Evolutionary conservation across 2,888 invertebrate genomes (phyloP).

Genomic region (Drosophila buzzatii): DNA sequence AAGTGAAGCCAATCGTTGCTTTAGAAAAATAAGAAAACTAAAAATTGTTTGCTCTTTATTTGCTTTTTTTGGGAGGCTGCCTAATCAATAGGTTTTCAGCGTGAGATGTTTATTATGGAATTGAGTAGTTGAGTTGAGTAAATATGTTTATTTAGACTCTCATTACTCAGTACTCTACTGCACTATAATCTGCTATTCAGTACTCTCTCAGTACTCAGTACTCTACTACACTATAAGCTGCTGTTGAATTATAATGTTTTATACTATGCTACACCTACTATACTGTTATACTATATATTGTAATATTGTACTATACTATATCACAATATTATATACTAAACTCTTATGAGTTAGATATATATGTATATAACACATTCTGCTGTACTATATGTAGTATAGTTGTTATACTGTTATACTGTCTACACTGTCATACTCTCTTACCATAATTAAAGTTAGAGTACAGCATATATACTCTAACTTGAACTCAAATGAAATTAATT

Average conservation of each 20-base stretch:
- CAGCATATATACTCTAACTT: neutral
- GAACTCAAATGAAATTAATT: neutral
- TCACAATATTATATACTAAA: no score
- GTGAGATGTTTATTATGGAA: neutral
- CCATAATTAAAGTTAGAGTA: neutral
- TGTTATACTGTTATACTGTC: neutral
- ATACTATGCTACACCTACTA: neutral
- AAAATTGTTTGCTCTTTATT: neutral
- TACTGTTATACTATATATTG: no score
- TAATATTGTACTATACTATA: neutral
- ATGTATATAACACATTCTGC: neutral
- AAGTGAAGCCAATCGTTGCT: neutral
- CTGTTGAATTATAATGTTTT: neutral
- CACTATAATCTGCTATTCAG: neutral
- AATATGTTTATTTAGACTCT: neutral
- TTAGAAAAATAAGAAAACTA: neutral
- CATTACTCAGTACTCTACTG: no score
- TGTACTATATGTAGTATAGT: neutral
- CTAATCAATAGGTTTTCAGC: neutral
- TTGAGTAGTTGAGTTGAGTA: neutral
- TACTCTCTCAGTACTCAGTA: no score
- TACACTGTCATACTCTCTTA: neutral
- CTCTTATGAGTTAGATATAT: no score
- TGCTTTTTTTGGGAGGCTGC: neutral
- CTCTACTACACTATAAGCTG: neutral